phyloP scores from a whole-genome alignment of 1,140 invertebrate genomes.

The Pachypeltis micranthus region DNA sequence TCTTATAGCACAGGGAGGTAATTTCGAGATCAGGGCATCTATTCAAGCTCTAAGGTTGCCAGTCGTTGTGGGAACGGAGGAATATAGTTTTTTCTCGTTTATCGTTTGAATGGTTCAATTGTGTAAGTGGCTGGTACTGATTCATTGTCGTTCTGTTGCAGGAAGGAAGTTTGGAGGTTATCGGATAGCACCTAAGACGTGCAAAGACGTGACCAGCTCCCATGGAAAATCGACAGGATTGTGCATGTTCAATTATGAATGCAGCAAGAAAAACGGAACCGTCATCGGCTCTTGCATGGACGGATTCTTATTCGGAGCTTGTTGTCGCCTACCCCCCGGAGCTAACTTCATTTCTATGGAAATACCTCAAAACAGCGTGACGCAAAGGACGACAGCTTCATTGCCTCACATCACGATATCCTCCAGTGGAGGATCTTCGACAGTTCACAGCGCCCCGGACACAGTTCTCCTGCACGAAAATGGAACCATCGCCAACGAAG shows the following conservation, averaged over 20 bases:
- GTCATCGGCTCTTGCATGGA: constrained; percentile 84
- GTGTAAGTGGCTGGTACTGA: neutral
- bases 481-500: constrained; percentile 42
- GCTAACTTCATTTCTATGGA: constrained; percentile 20
- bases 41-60: neutral
- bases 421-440: constrained; percentile 31
- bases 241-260: constrained; percentile 92
- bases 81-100: neutral
- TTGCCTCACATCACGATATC: constrained; percentile 33
- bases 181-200: constrained; percentile 64
- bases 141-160: constrained; percentile 40
- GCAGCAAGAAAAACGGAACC: constrained; percentile 60
- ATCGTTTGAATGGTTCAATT: neutral
- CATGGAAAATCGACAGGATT: constrained; percentile 44
- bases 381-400: constrained; percentile 37
- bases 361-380: constrained; percentile 33
- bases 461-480: constrained; percentile 51
- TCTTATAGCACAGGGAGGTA: neutral
- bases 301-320: constrained; percentile 80
- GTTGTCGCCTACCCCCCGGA: constrained; percentile 54
- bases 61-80: no score
- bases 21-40: neutral
- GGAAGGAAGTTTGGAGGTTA: constrained; percentile 72
- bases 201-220: constrained; percentile 42
- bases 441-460: constrained; percentile 42